Base-by-base conservation (phyloP, 1,140 invertebrate species). In the Episyrphus balteatus region DNA sequence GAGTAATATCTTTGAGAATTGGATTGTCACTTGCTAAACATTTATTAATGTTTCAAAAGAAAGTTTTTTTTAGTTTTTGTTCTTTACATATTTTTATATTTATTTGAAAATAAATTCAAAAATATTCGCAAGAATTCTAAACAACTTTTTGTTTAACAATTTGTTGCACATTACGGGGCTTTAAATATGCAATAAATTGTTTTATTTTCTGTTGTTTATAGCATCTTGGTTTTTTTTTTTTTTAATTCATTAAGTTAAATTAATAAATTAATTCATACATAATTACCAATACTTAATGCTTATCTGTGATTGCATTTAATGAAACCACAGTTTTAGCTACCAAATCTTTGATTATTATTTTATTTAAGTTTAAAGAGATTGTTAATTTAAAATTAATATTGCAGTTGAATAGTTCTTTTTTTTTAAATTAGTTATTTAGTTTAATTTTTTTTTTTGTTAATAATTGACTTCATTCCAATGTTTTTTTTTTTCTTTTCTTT, bases 11-110 rank as follows among this genome's bases (percentile, higher is more conserved):
- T 26, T 26, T 26, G 21, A 26, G 21, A 26, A 44, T 58, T 61
- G 55, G 56, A 61, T 61, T 60, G 58, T 58, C 58, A 52, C 58
- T 61, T 58, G 58, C 58, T 58, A 61, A 55, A 44, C 9, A 51
- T 49, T 46, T 32, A 47, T 55, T 15, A 26, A 32, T 47, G 42
- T 43, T 51, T 43, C 38, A 47, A 40, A 26, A 31, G 34, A 12
- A 12, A 36, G 42, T 32, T 42, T 52, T 33, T 48, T 46, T 10
- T 18, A 26, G 26, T 51, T 42, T 43, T 43, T 48, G 47, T 54
- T 58, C 55, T 61, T 55, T 55, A 51, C 51, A 60, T 55, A 37
- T 47, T 55, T 54, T 52, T 39, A 31, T 38, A 47, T 43, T 43
- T 46, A 55, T 56, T 53, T 47, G 3, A 5, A 26, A 26, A 26